A percentile compares a stretch with the other conserved stretches of the same genome.
Evolutionary conservation across 2,888 invertebrate genomes (phyloP).

Genomic region (Vandiemenella viatica): DNA sequence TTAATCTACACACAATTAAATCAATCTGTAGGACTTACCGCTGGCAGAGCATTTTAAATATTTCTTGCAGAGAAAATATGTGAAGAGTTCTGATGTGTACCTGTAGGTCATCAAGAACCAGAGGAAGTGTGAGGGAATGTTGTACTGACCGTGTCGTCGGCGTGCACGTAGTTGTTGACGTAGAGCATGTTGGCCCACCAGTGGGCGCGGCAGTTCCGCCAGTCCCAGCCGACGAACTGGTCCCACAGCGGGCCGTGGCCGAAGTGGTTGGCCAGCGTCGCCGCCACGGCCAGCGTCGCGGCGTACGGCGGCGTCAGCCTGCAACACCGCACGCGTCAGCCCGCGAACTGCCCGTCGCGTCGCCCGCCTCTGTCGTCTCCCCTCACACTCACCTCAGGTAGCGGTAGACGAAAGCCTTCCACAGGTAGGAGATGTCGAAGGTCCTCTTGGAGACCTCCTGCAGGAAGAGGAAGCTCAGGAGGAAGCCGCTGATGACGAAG

Average conservation of each 20-base stretch:
- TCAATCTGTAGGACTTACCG: too few relatives aligned
- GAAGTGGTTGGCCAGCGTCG: slow-evolving; percentile 1
- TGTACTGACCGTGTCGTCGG: slow-evolving; percentile 6
- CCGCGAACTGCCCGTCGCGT: not conserved
- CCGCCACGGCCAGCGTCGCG: slow-evolving; percentile 2
- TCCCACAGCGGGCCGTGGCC: slow-evolving; percentile 7
- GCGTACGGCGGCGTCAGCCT: slow-evolving; percentile 8
- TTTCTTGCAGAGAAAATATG: too few relatives aligned
- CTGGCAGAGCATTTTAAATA: too few relatives aligned
- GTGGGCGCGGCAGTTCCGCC: slow-evolving; percentile 3
- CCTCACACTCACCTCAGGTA: slow-evolving; percentile 2
- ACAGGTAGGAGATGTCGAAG: not conserved
- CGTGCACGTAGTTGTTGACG: slow-evolving; percentile 10
- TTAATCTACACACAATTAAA: too few relatives aligned
- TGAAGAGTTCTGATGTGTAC: too few relatives aligned
- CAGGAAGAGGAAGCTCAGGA: not conserved
- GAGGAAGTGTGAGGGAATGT: too few relatives aligned
- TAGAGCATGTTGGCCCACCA: slow-evolving; percentile 11
- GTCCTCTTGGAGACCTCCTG: not conserved
- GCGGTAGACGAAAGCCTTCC: not conserved
- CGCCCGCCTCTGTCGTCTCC: not conserved
- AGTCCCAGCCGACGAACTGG: not conserved
- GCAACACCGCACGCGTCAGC: slow-evolving; percentile 6
- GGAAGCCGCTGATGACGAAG: slow-evolving; percentile 5
- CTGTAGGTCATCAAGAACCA: too few relatives aligned